Evolutionary conservation across 2,113 vertebrate genomes (phyloP).

Genomic region (Hyla sarda): DNA sequence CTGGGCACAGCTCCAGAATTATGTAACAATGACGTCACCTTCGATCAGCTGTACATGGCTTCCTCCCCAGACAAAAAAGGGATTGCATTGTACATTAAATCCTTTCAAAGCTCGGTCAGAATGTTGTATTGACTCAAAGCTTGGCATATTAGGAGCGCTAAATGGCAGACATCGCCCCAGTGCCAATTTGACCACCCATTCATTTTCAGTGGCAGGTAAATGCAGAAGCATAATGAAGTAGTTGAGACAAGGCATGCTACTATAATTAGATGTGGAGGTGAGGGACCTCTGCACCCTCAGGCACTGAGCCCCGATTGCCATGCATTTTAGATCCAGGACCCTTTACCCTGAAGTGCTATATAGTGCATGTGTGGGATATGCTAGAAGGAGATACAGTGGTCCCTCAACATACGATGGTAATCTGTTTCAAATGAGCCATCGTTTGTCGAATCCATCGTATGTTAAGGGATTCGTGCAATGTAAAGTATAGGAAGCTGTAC

Average conservation of each 20-base stretch:
- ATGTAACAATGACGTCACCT: conserved; percentile 34
- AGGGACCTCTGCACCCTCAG: not conserved
- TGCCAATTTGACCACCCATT: not conserved
- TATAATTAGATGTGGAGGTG: not conserved
- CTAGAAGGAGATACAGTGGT: too few species aligned
- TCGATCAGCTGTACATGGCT: conserved; percentile 18
- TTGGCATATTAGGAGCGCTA: not conserved
- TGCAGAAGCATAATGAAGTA: not conserved
- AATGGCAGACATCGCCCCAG: not conserved
- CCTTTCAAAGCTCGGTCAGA: not conserved
- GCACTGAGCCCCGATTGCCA: not conserved
- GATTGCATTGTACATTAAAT: not conserved
- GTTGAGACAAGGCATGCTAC: not conserved
- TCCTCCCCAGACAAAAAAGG: conserved; percentile 25
- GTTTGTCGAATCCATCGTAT: too few species aligned
- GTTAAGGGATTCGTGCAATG: too few species aligned
- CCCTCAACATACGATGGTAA: too few species aligned
- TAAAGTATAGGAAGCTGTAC: too few species aligned
- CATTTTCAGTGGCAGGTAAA: not conserved
- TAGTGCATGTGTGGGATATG: too few species aligned
- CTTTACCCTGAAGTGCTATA: not conserved
- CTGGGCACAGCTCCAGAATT: not conserved
- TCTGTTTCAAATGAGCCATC: too few species aligned
- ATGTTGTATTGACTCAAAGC: not conserved
- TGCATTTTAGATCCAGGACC: not conserved